phyloP scores from a whole-genome alignment of 2,888 invertebrate genomes.

The Drosophila recens region DNA sequence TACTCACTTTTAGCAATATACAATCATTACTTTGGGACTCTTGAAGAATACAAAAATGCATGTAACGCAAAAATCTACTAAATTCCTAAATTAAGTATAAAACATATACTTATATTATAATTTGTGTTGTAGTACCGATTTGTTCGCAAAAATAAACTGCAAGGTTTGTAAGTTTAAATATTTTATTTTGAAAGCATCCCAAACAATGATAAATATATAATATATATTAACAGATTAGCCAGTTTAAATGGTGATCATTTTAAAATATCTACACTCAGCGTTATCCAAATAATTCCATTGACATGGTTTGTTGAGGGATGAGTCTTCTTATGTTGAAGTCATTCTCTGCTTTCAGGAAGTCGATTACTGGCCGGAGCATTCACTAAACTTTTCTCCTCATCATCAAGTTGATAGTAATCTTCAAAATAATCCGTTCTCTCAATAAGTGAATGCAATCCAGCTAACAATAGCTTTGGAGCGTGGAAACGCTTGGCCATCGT shows the following conservation, averaged over 20 bases:
- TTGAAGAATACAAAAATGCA: not conserved
- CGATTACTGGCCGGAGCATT: not conserved
- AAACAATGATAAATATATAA: not conserved
- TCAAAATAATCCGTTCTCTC: not conserved
- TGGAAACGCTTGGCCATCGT: conserved; percentile 1
- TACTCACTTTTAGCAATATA: not conserved
- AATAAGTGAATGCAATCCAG: conserved; percentile 9
- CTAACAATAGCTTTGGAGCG: conserved; percentile 4
- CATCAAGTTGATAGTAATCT: not conserved
- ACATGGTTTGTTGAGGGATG: not conserved
- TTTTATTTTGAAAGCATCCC: conserved; percentile 12
- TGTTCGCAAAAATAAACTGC: not conserved
- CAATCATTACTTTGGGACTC: not conserved
- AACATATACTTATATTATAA: not conserved
- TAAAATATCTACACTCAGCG: not conserved
- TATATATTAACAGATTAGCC: not conserved
- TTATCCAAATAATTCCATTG: not conserved
- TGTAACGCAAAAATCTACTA: not conserved
- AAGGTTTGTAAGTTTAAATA: conserved; percentile 5
- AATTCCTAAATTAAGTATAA: not conserved
- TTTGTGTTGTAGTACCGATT: not conserved
- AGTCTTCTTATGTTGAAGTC: not conserved
- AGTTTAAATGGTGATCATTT: not conserved
- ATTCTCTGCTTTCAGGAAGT: not conserved
- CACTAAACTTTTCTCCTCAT: not conserved